phyloP scores from a whole-genome alignment of 2,797 vertebrate species.

The Galago senegalensis region DNA sequence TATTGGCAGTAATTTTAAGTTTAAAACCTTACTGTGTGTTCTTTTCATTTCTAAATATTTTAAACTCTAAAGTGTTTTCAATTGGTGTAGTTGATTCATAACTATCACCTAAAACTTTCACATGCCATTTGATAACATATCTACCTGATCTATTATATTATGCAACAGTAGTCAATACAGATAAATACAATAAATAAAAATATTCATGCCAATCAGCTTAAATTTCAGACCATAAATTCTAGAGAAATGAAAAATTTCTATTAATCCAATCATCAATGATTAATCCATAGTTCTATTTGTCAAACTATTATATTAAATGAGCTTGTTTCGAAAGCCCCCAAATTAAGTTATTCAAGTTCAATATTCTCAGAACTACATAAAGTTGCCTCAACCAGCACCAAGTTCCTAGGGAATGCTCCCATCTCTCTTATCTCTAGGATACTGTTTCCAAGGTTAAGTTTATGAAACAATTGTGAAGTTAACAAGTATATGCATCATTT shows the following conservation, averaged over 20 bases:
- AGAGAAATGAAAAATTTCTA: slow-evolving; percentile 49
- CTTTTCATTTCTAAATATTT: not conserved
- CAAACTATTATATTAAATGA: slow-evolving; percentile 36
- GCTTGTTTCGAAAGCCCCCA: not conserved
- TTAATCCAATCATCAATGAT: slow-evolving; percentile 35
- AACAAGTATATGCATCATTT: not conserved
- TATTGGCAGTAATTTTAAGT: slow-evolving; percentile 13
- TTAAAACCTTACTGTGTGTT: slow-evolving; percentile 13
- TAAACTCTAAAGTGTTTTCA: not conserved
- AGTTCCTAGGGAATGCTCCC: not conserved
- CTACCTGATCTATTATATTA: not conserved
- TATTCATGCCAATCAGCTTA: not conserved
- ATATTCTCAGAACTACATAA: slow-evolving; percentile 47
- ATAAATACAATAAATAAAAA: slow-evolving; percentile 1
- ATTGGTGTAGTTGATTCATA: not conserved
- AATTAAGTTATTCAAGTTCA: not conserved
- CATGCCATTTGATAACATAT: not conserved
- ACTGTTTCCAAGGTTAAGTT: not conserved
- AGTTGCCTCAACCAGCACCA: not conserved
- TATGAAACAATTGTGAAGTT: slow-evolving; percentile 33
- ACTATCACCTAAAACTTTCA: slow-evolving; percentile 20
- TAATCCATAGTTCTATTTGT: slow-evolving; percentile 16
- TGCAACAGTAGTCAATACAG: not conserved
- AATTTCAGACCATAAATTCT: slow-evolving; percentile 17
- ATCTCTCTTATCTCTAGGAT: not conserved